Evolutionary conservation across 1,140 invertebrate species (phyloP), one percentile per base, ranked within the genome.

Genomic region (Bombus balteatus): DNA sequence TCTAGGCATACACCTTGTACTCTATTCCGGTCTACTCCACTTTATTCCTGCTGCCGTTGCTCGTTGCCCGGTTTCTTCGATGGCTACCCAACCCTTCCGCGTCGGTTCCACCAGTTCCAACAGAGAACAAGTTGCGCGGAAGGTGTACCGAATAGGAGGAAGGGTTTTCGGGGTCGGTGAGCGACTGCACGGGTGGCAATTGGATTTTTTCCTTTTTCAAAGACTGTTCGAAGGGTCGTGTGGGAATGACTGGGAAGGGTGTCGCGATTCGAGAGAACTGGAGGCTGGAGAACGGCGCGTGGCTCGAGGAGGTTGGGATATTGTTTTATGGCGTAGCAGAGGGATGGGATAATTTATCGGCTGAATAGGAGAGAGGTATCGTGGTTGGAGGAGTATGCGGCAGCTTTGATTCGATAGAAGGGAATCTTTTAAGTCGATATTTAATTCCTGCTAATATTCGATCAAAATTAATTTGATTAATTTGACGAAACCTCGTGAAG

Each of bases 1-100:
- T 91, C 85, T 89, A 91, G 88, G 86, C 83, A 91, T 91, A 89
- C 88, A 91, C 83, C 90, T 91, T 92, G 82, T 90, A 92, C 87
- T 89, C 85, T 88, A 91, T 87, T 89, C 88, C 90, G 81, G 79
- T 91, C 88, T 87, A 87, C 81, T 91, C 87, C 85, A 88, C 87
- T 91, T 89, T 84, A 83, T 87, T 81, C 72, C 72, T 73, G 34
- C 81, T 84, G 28, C 47, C 66, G 28, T 53, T 70, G 53, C 86
- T 86, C 59, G 80, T 73, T 77, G 81, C 80, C 32, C 32, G 47
- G 39, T 39, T 34, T 68, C 87, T 75, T 9, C 73, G 47, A 22
- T 34, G 43, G n/a, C 73, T 53, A 53, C 73, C 73, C 73, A 74
- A 74, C 73, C 73, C 73, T 75, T 57, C 32, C 18, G 22, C 47